Evolutionary conservation across 2,113 vertebrate species (phyloP), one percentile per base, ranked within the genome.

Genomic region (Hippocampus mohnikei): DNA sequence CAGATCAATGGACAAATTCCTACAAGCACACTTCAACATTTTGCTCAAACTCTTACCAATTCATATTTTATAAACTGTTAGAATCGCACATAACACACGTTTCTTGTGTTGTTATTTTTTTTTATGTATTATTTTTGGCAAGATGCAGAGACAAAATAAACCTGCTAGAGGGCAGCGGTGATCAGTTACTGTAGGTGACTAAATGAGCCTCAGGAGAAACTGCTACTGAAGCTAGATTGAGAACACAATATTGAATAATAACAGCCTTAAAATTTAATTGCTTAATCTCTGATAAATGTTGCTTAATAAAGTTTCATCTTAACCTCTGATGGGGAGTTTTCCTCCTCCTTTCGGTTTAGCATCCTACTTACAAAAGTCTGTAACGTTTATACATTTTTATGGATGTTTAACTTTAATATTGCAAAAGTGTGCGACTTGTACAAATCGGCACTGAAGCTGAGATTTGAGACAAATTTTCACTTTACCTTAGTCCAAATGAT

Each of bases 401-500:
- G 18, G 21, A 2, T 53, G 46, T 50, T 62, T 33, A 23, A 62
- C 46, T 53, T 64, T 8, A 53, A 27, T 21, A 58, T 59, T 25
- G 65, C 33, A 29, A 4, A 13, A 5, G 29, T 15, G 11, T 42
- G 63, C 3, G 27, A 65, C 41, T 42, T 44, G 37, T 23, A 42
- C 12, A 25, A 56, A 33, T 67, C 6, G n/a, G 60, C 8, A 44
- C 3, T 27, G 21, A 8, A 58, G 1, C 3, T 13, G 2, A 68
- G 8, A 60, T 58, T 58, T 13, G 58, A 66, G 21, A 21, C 1
- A 12, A 6, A n/a, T 1, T n/a, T 56, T 65, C 2, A 13, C 11
- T 40, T 55, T 89, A 95, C 97, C 95, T 97, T 97, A 16, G 89
- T 90, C 97, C 97, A 99, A 7, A 91, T 82, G 80, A 99, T 94